Evolutionary conservation across 1,140 invertebrate species (phyloP).

Genomic region (Fopius arisanus): DNA sequence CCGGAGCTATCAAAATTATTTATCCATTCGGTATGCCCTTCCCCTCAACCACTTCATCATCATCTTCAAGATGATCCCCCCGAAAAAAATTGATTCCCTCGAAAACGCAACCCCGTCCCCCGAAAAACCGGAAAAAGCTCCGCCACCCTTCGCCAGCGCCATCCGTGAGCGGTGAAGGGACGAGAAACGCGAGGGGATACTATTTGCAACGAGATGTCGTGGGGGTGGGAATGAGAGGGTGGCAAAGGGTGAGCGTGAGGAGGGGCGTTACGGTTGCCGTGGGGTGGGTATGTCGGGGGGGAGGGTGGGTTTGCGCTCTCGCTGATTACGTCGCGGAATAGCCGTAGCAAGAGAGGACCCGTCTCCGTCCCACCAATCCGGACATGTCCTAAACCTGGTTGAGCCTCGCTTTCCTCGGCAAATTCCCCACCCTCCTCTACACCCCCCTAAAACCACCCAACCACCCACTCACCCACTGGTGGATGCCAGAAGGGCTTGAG

Average conservation of each 20-base stretch:
- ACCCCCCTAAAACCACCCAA: no score
- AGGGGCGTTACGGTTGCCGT: background rate
- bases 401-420: background rate
- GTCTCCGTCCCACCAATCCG: conserved; percentile 48
- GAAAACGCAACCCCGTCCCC: no score
- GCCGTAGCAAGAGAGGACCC: conserved; percentile 53
- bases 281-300: conserved; percentile 25
- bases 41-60: no score
- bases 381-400: conserved; percentile 58
- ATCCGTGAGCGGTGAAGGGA: background rate
- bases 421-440: conserved; percentile 23
- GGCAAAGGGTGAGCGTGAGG: background rate
- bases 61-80: no score
- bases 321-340: conserved; percentile 66
- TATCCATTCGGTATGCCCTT: no score
- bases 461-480: no score
- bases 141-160: no score
- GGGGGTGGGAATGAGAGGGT: background rate
- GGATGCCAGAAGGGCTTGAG: conserved; percentile 31
- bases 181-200: background rate
- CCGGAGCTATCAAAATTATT: no score
- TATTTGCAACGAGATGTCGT: conserved; percentile 3
- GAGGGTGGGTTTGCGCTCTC: conserved; percentile 54
- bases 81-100: no score
- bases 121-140: no score